Evolutionary conservation across 64 coral and sea anemone species (phyloP).

Genomic region (Anthopleura sola): DNA sequence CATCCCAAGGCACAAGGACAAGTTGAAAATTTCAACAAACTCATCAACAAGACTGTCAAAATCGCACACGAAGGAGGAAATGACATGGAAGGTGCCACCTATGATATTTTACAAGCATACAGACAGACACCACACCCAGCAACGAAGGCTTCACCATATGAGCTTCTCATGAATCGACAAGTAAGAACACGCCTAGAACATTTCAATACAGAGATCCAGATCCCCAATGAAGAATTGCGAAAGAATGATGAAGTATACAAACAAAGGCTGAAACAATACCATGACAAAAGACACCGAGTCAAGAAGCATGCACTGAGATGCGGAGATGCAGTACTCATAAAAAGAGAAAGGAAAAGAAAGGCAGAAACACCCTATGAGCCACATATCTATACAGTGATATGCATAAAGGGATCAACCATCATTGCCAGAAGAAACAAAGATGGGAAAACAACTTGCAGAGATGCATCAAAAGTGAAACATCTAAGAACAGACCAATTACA

Average conservation of each 20-base stretch:
- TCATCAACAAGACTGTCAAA: conserved; percentile 43
- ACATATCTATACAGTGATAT: conserved; percentile 2
- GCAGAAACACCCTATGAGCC: conserved; percentile 76
- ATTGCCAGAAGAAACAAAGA: conserved; percentile 14
- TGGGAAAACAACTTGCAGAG: background rate
- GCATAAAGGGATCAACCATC: conserved; percentile 13
- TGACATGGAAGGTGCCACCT: conserved; percentile 18
- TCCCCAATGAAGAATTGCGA: conserved; percentile 3
- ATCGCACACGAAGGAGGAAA: conserved; percentile 21
- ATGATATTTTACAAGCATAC: conserved; percentile 43
- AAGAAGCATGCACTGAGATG: conserved; percentile 33
- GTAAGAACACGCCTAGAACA: background rate
- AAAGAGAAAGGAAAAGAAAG: conserved; percentile 50
- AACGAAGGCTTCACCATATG: conserved; percentile 30
- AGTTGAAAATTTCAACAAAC: conserved; percentile 46
- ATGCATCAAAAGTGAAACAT: conserved; percentile 24
- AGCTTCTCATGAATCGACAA: conserved; percentile 27
- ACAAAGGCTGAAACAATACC: conserved; percentile 20
- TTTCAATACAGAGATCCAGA: background rate
- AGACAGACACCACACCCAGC: conserved; percentile 37
- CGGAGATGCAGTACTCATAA: conserved; percentile 43
- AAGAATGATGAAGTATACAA: conserved; percentile 11
- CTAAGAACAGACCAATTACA: background rate
- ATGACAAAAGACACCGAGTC: conserved; percentile 46
- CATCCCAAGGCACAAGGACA: too few relatives aligned